These are phyloP conservation scores for Pseudorhombus dupliciocellatus DNA, from an alignment of 2,113 vertebrate genomes.

Conservation along the genomic window DNA sequence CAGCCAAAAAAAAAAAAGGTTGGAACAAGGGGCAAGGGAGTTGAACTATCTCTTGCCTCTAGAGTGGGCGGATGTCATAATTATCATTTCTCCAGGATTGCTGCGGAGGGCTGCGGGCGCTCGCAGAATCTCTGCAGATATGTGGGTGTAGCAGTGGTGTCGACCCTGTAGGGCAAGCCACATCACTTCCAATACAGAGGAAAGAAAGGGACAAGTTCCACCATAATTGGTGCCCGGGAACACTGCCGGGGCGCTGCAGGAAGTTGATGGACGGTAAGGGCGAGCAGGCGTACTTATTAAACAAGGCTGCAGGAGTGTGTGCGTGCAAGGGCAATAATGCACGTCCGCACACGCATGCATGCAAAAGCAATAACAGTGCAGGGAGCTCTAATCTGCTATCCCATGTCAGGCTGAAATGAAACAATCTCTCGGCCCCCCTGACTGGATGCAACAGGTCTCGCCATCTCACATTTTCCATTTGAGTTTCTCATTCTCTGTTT, in stretches of 20 bases:
- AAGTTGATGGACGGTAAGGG: constrained; percentile 38
- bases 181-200: constrained; percentile 65
- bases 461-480: constrained; percentile 9
- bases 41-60: constrained; percentile 64
- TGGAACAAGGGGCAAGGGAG: constrained; percentile 52
- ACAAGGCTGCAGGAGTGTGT: constrained; percentile 17
- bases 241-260: constrained; percentile 32
- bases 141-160: constrained; percentile 65
- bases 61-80: constrained; percentile 71
- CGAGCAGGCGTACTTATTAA: constrained; percentile 15
- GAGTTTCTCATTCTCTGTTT: constrained; percentile 16
- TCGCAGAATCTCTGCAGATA: constrained; percentile 55
- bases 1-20: constrained; percentile 22
- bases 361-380: constrained; percentile 12
- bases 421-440: constrained; percentile 21
- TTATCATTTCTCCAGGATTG: constrained; percentile 68
- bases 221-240: constrained; percentile 71
- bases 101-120: constrained; percentile 48
- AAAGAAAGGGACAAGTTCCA: constrained; percentile 50
- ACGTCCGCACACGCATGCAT: not conserved
- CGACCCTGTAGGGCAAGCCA: constrained; percentile 64
- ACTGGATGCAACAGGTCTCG: constrained; percentile 59
- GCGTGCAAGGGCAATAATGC: not conserved
- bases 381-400: constrained; percentile 46
- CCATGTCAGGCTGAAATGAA: constrained; percentile 53